These are phyloP conservation scores for Jordanella pulchra DNA, from an alignment of 2,797 vertebrate genomes.

Conservation along the genomic window DNA sequence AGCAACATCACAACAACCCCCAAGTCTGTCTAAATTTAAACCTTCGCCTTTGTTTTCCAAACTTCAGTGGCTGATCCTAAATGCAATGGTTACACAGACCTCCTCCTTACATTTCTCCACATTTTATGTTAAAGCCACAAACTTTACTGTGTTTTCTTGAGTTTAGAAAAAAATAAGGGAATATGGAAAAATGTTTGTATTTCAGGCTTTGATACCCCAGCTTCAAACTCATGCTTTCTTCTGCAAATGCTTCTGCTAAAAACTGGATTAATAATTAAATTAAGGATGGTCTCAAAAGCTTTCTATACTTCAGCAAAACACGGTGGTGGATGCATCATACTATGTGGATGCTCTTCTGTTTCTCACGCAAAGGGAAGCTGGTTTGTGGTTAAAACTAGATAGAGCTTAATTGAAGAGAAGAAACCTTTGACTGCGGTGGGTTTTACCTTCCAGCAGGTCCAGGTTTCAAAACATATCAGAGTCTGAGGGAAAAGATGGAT, in stretches of 20 bases:
- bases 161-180: too few relatives aligned
- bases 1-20: constrained; percentile 11
- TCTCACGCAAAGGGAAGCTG: neutral
- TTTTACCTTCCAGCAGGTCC: neutral
- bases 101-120: too few relatives aligned
- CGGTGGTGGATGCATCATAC: neutral
- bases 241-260: too few relatives aligned
- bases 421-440: too few relatives aligned
- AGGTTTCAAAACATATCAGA: neutral
- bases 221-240: too few relatives aligned
- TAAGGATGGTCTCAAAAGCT: too few relatives aligned
- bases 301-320: neutral
- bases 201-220: neutral
- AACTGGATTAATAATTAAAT: too few relatives aligned
- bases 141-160: too few relatives aligned
- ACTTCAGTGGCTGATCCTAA: constrained; percentile 2
- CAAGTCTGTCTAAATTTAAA: constrained; percentile 45
- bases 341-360: neutral
- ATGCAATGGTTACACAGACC: constrained; percentile 1
- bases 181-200: neutral
- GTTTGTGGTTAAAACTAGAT: neutral
- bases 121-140: too few relatives aligned
- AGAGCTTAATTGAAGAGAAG: too few relatives aligned
- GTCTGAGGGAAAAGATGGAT: neutral
- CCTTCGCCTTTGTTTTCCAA: constrained; percentile 30